These are phyloP conservation scores for Rutpela maculata DNA, from an alignment of 2,888 invertebrate species.

Conservation along the genomic window DNA sequence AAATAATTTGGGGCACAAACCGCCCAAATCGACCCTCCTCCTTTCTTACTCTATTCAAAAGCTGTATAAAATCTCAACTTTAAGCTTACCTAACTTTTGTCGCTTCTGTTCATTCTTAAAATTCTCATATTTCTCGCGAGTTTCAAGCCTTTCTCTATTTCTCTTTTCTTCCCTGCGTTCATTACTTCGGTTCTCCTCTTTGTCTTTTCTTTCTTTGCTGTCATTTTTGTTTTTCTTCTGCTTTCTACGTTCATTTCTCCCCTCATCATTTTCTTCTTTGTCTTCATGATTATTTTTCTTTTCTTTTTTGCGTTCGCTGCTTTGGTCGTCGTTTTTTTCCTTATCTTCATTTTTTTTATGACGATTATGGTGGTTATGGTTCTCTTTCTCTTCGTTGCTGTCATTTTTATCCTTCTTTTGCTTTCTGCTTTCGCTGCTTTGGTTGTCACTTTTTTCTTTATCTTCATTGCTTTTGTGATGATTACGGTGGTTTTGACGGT, in stretches of 20 bases:
- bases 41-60: no score
- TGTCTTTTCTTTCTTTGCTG: neutral
- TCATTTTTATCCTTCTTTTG: no score
- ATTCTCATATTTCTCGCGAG: neutral
- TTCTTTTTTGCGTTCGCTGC: no score
- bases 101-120: neutral
- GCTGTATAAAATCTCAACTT: neutral
- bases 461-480: neutral
- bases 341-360: neutral
- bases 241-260: neutral
- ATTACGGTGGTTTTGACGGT: neutral
- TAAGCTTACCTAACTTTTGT: constrained; percentile 19
- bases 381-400: no score
- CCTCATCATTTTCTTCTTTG: neutral
- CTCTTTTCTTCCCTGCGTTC: neutral
- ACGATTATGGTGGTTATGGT: neutral
- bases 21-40: no score
- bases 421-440: neutral
- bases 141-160: neutral
- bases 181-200: neutral
- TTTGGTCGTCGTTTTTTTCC: neutral
- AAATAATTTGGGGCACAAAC: no score
- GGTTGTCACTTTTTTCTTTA: neutral
- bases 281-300: no score
- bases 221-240: neutral